Conservation (phyloP, 2,797 vertebrate genomes). For the Esox masquinongy region DNA sequence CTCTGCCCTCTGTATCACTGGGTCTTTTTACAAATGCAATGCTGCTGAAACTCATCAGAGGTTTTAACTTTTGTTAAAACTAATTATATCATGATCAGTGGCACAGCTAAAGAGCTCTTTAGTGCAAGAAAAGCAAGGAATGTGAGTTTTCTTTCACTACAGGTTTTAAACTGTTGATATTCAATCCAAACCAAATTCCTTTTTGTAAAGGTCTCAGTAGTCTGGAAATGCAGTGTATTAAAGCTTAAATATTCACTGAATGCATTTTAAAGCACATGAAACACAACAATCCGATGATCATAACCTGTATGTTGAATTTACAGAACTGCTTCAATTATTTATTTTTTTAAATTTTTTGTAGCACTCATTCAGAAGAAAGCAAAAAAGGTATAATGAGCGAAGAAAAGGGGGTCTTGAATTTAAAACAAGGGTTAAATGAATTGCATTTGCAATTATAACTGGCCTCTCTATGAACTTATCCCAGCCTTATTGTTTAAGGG, state of each 20-base stretch:
- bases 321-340: slow-evolving; percentile 29
- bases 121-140: too few species aligned
- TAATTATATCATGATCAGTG: too few species aligned
- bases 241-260: neutral
- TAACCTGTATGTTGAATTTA: slow-evolving; percentile 38
- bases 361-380: slow-evolving; percentile 12
- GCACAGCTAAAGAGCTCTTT: too few species aligned
- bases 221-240: neutral
- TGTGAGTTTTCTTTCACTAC: neutral
- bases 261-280: slow-evolving; percentile 13
- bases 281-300: slow-evolving; percentile 21
- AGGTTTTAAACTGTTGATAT: neutral
- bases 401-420: slow-evolving; percentile 27
- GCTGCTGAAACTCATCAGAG: too few species aligned
- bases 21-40: too few species aligned
- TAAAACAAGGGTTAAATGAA: slow-evolving; percentile 37
- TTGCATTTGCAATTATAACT: slow-evolving; percentile 43
- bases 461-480: slow-evolving; percentile 42
- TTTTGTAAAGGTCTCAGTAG: neutral
- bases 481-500: slow-evolving; percentile 17
- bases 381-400: slow-evolving; percentile 38
- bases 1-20: too few species aligned
- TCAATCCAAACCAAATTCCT: neutral
- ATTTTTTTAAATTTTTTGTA: slow-evolving; percentile 38
- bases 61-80: too few species aligned